These are phyloP conservation scores for Coptodon bakossiorum DNA, from an alignment of 2,113 vertebrate species.

Conservation along the genomic window DNA sequence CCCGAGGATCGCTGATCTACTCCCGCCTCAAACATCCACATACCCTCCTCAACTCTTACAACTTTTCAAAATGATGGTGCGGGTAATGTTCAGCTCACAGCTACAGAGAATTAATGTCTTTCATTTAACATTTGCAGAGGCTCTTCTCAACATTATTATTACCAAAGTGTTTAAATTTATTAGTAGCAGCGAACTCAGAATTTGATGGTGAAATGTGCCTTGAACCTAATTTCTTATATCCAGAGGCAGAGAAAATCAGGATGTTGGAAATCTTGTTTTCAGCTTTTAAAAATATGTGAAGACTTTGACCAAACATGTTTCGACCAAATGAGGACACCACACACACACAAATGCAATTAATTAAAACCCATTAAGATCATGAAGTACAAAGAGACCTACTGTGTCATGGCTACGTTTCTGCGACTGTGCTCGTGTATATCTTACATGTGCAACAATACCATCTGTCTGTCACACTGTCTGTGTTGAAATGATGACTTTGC, in stretches of 20 bases:
- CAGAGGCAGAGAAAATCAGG: not conserved
- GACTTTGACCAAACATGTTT: not conserved
- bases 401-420: not conserved
- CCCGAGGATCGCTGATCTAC: rapidly evolving
- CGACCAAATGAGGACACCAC: not conserved
- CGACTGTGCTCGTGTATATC: rapidly evolving
- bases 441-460: not conserved
- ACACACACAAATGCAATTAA: not conserved
- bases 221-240: not conserved
- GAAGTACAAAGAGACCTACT: not conserved
- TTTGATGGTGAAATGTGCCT: not conserved
- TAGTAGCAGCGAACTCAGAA: not conserved
- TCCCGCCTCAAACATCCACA: not conserved
- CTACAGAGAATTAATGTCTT: not conserved
- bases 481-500: not conserved
- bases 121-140: not conserved
- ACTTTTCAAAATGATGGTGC: not conserved
- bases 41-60: not conserved
- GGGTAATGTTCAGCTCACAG: not conserved
- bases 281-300: not conserved
- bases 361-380: not conserved
- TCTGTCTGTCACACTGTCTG: not conserved
- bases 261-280: not conserved
- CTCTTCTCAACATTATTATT: not conserved
- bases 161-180: not conserved